Evolutionary conservation across 2,888 invertebrate genomes (phyloP), one percentile per base, ranked within the genome.

Genomic region (Lordiphosa andalusiaca): DNA sequence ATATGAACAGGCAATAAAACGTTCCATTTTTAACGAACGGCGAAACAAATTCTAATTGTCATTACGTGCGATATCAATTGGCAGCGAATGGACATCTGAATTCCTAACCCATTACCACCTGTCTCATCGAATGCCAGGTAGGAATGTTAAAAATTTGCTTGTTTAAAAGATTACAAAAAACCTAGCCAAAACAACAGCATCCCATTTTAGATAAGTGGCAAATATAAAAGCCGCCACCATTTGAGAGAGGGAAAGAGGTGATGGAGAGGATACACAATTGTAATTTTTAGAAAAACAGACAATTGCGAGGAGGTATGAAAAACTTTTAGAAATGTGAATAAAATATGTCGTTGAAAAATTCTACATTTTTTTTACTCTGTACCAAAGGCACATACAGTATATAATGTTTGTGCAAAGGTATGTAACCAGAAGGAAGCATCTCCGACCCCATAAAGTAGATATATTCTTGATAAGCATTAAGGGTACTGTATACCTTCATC

Each of bases 91-190:
- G 47, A 63, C 75, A 69, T 67, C 55, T 67, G 58, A 61, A 63
- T 74, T 81, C 67, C 64, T 51, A 56, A 61, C 61, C 67, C 56
- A 84, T 81, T 81, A 81, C 67, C 81, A 71, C 75, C 78, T 84
- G 84, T 77, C 75, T 61, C 47, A 12, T 44, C 13, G 19, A 42
- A 65, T 53, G 77, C 59, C 77, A 47, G 37, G 19, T 37, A 62
- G 61, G 69, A 48, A 81, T 75, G 65, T 60, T 23, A 49, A 59
- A 58, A 64, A 80, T 78, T 69, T 70, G 67, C 67, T 71, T 81
- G 66, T 53, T 76, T 46, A 62, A 73, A 57, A 55, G 33, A 47
- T 25, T 41, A 33, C 46, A 47, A 6, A 53, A 51, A 51, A 35
- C 40, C 13, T 49, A 21, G 48, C 30, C 42, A 59, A 54, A 42